phyloP scores from a whole-genome alignment of 2,797 vertebrate species.

The Rhodeus uyekii region DNA sequence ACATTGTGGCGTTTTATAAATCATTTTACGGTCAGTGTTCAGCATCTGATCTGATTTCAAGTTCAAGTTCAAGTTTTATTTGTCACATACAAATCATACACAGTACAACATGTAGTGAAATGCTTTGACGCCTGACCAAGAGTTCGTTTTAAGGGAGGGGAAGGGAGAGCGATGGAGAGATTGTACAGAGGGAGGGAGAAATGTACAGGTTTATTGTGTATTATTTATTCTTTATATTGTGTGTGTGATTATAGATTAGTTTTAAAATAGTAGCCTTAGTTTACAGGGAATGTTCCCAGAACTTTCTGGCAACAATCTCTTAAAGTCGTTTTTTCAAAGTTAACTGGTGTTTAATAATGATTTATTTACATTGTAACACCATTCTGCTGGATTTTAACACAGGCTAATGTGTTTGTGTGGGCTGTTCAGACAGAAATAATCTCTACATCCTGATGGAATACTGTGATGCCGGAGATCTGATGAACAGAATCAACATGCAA shows the following conservation, averaged over 20 bases:
- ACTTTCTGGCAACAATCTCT: neutral
- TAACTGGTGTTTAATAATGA: neutral
- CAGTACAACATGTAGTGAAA: too few relatives aligned
- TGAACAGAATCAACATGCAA: constrained; percentile 85
- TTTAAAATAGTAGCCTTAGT: neutral
- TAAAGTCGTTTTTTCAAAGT: neutral
- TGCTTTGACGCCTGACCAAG: too few relatives aligned
- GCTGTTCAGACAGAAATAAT: constrained; percentile 76
- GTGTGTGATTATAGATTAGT: neutral
- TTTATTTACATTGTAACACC: too few relatives aligned
- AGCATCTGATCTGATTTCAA: neutral
- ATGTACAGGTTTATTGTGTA: too few relatives aligned
- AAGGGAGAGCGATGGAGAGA: too few relatives aligned
- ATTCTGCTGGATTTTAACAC: neutral
- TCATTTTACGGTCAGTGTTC: constrained; percentile 82
- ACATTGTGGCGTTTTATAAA: constrained; percentile 86
- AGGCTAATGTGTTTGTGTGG: constrained; percentile 10
- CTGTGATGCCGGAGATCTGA: constrained; percentile 91
- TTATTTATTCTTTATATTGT: neutral
- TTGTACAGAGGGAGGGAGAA: too few relatives aligned
- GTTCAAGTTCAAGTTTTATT: too few relatives aligned
- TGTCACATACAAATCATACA: too few relatives aligned
- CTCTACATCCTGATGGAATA: constrained; percentile 93
- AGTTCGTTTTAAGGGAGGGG: too few relatives aligned
- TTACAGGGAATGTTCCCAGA: too few relatives aligned